phyloP scores from a whole-genome alignment of 2,113 vertebrate genomes.

The Trogon surrucura region DNA sequence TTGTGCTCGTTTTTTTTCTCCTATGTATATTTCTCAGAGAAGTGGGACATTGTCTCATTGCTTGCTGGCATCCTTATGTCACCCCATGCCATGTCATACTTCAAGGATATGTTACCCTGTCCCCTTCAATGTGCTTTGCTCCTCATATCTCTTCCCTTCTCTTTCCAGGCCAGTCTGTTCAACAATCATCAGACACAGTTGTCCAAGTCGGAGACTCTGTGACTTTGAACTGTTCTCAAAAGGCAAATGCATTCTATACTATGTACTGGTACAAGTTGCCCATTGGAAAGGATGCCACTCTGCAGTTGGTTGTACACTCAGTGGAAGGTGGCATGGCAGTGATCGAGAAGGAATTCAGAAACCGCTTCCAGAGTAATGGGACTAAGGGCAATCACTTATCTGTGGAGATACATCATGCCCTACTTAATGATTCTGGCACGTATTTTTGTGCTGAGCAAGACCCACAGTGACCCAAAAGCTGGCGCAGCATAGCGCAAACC shows the following conservation, averaged over 20 bases:
- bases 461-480: neutral
- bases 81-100: too few relatives aligned
- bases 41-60: neutral
- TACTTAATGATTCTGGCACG: neutral
- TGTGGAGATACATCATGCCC: neutral
- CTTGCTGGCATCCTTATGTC: neutral
- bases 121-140: accelerated
- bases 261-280: neutral
- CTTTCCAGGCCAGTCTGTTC: neutral
- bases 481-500: neutral
- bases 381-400: neutral
- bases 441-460: neutral
- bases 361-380: neutral
- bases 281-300: neutral
- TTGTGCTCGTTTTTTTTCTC: neutral
- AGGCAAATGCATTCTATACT: accelerated
- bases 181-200: neutral
- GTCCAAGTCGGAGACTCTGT: neutral
- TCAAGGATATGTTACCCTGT: neutral
- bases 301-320: neutral
- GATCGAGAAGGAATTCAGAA: neutral
- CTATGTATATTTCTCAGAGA: neutral
- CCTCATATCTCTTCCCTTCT: neutral
- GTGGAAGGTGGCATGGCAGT: neutral
- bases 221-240: neutral